phyloP scores from a whole-genome alignment of 1,140 invertebrate species.

The Hycleus cichorii region DNA sequence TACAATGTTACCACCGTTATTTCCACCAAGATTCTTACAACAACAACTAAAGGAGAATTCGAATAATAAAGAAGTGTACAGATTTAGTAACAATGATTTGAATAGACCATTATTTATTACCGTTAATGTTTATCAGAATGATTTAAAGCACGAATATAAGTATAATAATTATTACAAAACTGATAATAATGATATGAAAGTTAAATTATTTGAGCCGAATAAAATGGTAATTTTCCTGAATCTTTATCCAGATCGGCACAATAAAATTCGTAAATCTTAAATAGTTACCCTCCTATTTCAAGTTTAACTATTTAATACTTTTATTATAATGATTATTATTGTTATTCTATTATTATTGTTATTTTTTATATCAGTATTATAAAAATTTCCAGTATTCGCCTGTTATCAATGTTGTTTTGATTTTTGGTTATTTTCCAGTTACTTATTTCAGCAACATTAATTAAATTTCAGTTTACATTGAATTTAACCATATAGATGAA shows the following conservation, averaged over 20 bases:
- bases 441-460: no score
- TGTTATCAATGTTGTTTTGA: no score
- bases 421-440: no score
- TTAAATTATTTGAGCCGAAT: constrained; percentile 2
- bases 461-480: no score
- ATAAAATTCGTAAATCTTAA: no score
- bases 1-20: background rate
- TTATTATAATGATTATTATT: no score
- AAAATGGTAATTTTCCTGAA: constrained; percentile 26
- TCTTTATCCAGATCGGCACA: constrained; percentile 10
- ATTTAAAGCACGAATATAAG: constrained; percentile 2
- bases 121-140: constrained; percentile 23
- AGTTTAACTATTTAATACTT: no score
- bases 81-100: constrained; percentile 1
- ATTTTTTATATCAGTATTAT: no score
- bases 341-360: no score
- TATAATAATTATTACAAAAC: background rate
- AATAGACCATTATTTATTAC: constrained; percentile 16
- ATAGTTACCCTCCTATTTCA: no score
- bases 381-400: no score
- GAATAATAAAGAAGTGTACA: background rate
- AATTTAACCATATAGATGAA: no score
- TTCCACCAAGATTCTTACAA: background rate
- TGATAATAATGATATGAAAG: background rate
- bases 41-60: background rate